Evolutionary conservation across 2,113 vertebrate genomes (phyloP), one percentile per base, ranked within the genome.

Genomic region (Bubo bubo): DNA sequence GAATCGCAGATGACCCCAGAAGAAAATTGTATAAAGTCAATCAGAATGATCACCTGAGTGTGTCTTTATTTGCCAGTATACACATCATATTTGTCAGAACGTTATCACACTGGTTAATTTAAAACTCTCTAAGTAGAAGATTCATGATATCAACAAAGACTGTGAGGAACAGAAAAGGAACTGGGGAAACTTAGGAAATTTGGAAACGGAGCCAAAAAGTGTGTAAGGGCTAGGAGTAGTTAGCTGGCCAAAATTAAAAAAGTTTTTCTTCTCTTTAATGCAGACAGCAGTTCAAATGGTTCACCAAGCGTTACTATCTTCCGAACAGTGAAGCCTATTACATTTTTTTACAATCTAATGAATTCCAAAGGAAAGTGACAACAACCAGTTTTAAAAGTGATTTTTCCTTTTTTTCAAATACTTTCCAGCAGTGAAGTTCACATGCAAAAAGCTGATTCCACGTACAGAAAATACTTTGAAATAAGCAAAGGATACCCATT

Each of bases 11-110:
- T 20, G 39, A 91, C 17, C 35, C 50, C 91, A 70, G 47, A 81
- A 91, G 63, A 72, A 92, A 84, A 64, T 27, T 43, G 66, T 50
- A 30, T 62, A 0, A 85, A 84, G 70, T 50, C 77, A 32, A 66
- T 43, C 58, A 79, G 81, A 88, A 90, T 1, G 7, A 87, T 95
- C 80, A 96, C 93, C 96, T 95, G 93, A 97, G 96, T 45, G 86
- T 75, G 73, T 58, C 91, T 96, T 96, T 97, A 95, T 95, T 95
- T 94, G 70, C 86, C 93, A 85, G 84, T 52, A 91, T 73, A 94
- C 87, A 94, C 84, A 92, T 85, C 62, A 14, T 49, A 91, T 59
- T 82, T 85, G 45, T 72, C 86, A 81, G 84, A 95, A 94, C 8
- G 11, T 82, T 82, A 79, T 70, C 91, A 87, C 86, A 73, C 70